Evolutionary conservation across 2,797 vertebrate species (phyloP).

Genomic region (Alectoris magna): DNA sequence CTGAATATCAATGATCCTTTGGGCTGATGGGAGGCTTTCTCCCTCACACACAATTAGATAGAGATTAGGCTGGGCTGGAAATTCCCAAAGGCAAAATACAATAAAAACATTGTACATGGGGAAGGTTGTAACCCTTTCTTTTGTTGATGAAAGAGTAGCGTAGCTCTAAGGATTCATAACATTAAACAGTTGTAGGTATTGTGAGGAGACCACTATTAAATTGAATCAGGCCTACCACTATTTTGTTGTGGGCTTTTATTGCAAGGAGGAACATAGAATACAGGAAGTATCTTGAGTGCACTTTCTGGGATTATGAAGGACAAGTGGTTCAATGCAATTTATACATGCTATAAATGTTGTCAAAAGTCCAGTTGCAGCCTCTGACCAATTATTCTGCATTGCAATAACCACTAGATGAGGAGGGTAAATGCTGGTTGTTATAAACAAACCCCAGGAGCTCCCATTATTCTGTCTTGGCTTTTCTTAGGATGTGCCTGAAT

Average conservation of each 20-base stretch:
- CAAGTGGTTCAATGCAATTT: conserved; percentile 58
- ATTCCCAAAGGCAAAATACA: conserved; percentile 72
- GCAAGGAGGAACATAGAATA: conserved; percentile 5
- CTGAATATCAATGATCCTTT: conserved; percentile 62
- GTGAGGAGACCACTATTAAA: conserved; percentile 60
- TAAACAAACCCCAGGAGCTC: conserved; percentile 21
- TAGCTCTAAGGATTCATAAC: conserved; percentile 70
- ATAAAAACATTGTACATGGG: conserved; percentile 60
- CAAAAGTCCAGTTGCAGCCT: conserved; percentile 35
- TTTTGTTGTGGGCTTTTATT: conserved; percentile 58
- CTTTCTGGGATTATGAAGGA: conserved; percentile 66
- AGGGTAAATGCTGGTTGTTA: not conserved
- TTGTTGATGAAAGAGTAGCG: conserved; percentile 61
- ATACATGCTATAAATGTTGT: conserved; percentile 41
- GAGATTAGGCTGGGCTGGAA: conserved; percentile 50
- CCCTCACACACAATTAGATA: conserved; percentile 54
- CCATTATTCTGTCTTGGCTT: not conserved
- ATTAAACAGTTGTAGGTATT: conserved; percentile 60
- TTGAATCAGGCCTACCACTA: conserved; percentile 46
- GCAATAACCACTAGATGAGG: not conserved
- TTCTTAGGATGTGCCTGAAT: not conserved
- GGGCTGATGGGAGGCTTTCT: conserved; percentile 59
- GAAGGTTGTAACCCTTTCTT: conserved; percentile 66
- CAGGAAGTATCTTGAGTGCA: conserved; percentile 35
- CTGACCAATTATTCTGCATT: not conserved